Conservation (phyloP, 2,113 vertebrate species). For the Cyanoramphus novaezelandiae region DNA sequence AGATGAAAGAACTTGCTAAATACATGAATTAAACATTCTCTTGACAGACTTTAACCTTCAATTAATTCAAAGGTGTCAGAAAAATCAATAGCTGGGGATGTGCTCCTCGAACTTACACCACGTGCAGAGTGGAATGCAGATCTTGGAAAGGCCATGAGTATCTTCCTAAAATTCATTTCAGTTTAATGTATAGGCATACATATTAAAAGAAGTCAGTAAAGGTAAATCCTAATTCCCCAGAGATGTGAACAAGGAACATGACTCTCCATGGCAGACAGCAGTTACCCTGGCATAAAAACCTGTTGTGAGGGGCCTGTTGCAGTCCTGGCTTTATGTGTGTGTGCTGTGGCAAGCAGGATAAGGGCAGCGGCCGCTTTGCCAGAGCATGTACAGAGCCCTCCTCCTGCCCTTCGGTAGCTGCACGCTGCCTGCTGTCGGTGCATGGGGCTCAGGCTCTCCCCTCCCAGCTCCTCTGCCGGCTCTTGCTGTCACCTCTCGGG, state of each 20-base stretch:
- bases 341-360: not conserved
- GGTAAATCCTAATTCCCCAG: not conserved
- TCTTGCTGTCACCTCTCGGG: not conserved
- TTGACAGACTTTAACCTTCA: slow-evolving; percentile 46
- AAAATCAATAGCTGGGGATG: not conserved
- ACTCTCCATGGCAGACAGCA: not conserved
- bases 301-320: not conserved
- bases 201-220: not conserved
- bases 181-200: not conserved
- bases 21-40: slow-evolving; percentile 44
- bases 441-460: not conserved
- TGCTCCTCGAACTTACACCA: not conserved
- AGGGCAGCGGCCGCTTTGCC: not conserved
- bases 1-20: slow-evolving; percentile 57
- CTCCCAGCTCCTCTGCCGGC: fast-evolving
- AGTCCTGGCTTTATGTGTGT: not conserved
- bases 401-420: not conserved
- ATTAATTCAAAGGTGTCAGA: slow-evolving; percentile 38
- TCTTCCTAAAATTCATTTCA: not conserved
- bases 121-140: not conserved
- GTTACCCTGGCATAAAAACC: not conserved
- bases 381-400: fast-evolving
- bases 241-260: fast-evolving
- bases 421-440: not conserved
- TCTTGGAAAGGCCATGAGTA: not conserved